These are phyloP conservation scores for Lateolabrax maculatus DNA, from an alignment of 2,797 vertebrate genomes.

Conservation along the genomic window DNA sequence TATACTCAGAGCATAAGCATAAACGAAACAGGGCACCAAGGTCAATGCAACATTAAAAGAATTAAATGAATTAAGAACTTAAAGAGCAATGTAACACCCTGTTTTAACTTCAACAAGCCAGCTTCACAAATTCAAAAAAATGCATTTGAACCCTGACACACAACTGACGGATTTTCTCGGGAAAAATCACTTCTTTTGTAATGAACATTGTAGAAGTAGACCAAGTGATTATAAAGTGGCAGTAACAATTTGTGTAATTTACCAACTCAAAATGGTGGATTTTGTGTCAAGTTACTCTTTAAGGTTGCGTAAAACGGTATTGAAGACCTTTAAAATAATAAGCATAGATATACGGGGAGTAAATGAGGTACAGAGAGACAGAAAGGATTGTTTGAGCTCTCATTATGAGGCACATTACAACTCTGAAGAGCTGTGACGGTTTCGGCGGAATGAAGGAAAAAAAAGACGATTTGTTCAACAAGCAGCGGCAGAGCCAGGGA, in stretches of 20 bases:
- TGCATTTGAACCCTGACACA: too few species aligned
- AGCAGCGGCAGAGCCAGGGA: background rate
- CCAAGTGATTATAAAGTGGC: background rate
- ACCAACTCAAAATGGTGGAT: background rate
- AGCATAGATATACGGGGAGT: background rate
- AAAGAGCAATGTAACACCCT: too few species aligned
- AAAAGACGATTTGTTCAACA: background rate
- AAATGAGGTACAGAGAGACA: background rate
- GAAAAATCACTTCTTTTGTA: background rate
- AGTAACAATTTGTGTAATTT: background rate
- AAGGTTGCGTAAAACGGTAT: background rate
- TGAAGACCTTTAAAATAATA: background rate
- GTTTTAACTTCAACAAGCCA: too few species aligned
- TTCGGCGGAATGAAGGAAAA: background rate
- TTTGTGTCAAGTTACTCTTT: too few species aligned
- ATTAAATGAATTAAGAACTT: too few species aligned
- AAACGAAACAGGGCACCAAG: too few species aligned
- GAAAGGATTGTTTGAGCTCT: constrained; percentile 1
- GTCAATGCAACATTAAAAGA: too few species aligned
- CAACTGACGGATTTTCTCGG: background rate
- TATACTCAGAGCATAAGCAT: too few species aligned
- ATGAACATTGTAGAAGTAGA: background rate
- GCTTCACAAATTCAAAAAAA: too few species aligned
- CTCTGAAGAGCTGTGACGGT: constrained; percentile 1
- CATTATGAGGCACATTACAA: background rate